A percentile compares a stretch with the other conserved stretches of the same genome.
Evolutionary conservation across 2,888 invertebrate genomes (phyloP).

Genomic region (Stenodera caucasica): DNA sequence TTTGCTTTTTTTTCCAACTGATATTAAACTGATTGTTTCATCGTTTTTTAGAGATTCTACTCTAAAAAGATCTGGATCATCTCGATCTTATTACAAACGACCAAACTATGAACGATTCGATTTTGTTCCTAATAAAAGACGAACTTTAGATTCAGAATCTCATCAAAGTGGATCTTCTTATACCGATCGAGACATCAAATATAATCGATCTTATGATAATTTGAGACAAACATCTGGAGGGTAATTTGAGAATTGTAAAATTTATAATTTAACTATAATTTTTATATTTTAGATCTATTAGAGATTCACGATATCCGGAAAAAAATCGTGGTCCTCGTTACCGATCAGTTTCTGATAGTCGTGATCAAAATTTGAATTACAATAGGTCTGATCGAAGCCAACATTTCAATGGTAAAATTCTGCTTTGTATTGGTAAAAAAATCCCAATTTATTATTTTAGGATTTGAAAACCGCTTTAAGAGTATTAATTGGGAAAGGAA

Average conservation of each 20-base stretch:
- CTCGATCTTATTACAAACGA: conserved; percentile 42
- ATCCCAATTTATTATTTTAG: too few species aligned
- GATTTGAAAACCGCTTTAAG: too few species aligned
- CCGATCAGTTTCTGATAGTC: conserved; percentile 42
- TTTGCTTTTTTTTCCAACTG: too few species aligned
- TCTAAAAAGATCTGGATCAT: conserved; percentile 37
- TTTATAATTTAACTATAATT: conserved; percentile 13
- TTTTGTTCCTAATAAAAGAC: conserved; percentile 42
- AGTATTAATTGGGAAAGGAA: too few species aligned
- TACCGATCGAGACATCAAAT: conserved; percentile 33
- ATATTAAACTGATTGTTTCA: neutral
- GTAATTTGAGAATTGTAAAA: neutral
- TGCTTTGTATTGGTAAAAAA: too few species aligned
- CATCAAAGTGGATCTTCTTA: conserved; percentile 31
- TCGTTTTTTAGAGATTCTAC: neutral
- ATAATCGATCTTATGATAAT: conserved; percentile 30
- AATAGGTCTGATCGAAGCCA: conserved; percentile 22
- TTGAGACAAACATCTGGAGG: conserved; percentile 28
- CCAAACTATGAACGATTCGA: conserved; percentile 45
- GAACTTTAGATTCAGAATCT: conserved; percentile 41
- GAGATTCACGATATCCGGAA: conserved; percentile 46
- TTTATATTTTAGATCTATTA: conserved; percentile 28
- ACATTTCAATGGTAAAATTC: conserved; percentile 22
- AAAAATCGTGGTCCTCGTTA: conserved; percentile 50
- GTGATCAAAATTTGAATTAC: conserved; percentile 54